Conservation (phyloP, 2,888 invertebrate species). For the Bombylius major region DNA sequence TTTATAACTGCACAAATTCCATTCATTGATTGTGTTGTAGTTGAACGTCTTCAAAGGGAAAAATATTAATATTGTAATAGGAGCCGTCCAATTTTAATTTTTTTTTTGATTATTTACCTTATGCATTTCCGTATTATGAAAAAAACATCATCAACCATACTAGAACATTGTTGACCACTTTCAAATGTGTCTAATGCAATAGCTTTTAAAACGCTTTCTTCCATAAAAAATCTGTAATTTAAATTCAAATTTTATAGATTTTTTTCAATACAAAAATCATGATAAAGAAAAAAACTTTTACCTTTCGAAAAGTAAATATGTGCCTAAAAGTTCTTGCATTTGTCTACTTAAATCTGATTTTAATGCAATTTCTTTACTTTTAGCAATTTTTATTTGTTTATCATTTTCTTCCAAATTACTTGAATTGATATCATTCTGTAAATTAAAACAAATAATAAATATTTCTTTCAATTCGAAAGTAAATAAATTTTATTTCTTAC, state of each 20-base stretch:
- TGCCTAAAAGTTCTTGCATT: constrained; percentile 72
- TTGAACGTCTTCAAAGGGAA: constrained; percentile 55
- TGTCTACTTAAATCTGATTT: constrained; percentile 61
- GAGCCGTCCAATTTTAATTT: neutral
- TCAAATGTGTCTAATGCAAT: constrained; percentile 65
- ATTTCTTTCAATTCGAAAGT: neutral
- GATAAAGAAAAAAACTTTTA: constrained; percentile 22
- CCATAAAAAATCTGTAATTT: constrained; percentile 64
- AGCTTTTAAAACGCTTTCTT: constrained; percentile 88
- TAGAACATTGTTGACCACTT: constrained; percentile 65
- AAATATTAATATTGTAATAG: neutral
- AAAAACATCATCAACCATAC: constrained; percentile 95
- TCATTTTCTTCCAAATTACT: constrained; percentile 41
- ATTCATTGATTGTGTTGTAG: constrained; percentile 83
- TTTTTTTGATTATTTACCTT: constrained; percentile 39
- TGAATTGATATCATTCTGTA: constrained; percentile 49
- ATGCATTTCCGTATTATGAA: constrained; percentile 94
- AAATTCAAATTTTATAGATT: neutral
- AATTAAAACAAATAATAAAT: constrained; percentile 1
- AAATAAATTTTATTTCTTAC: constrained; percentile 36
- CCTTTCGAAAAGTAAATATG: constrained; percentile 85
- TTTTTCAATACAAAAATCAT: neutral
- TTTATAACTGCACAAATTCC: constrained; percentile 95
- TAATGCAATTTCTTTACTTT: constrained; percentile 52
- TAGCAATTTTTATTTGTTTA: constrained; percentile 37